phyloP scores from a whole-genome alignment of 2,888 invertebrate genomes.

The Anoncus sp. region DNA sequence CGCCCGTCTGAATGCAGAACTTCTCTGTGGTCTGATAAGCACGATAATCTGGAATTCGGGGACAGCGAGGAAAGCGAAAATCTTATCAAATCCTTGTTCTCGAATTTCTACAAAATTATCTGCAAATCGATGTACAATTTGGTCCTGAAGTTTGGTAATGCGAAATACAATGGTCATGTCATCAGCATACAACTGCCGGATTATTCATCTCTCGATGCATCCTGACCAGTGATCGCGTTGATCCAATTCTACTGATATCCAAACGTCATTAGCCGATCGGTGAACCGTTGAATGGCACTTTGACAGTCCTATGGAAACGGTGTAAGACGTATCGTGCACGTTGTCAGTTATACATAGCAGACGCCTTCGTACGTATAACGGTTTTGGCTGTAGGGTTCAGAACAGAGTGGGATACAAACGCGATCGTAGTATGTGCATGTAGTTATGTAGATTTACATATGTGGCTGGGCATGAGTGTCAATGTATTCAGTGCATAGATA shows the following conservation, averaged over 20 bases:
- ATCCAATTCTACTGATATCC: constrained; percentile 1
- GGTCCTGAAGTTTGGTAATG: background rate
- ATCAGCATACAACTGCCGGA: background rate
- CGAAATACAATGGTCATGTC: background rate
- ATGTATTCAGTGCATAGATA: too few species aligned
- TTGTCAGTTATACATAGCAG: background rate
- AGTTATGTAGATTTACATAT: constrained; percentile 7
- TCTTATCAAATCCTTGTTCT: too few species aligned
- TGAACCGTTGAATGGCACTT: constrained; percentile 30
- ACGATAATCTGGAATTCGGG: too few species aligned
- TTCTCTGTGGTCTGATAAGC: too few species aligned
- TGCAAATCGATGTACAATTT: background rate
- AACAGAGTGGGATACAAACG: constrained; percentile 18
- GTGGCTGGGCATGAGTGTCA: background rate
- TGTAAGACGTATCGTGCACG: constrained; percentile 8
- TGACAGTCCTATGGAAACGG: constrained; percentile 26
- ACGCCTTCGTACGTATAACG: constrained; percentile 21
- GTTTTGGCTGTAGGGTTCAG: constrained; percentile 1
- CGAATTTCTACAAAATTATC: too few species aligned
- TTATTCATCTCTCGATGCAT: background rate
- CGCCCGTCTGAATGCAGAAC: too few species aligned
- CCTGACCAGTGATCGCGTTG: background rate
- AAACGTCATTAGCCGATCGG: constrained; percentile 15
- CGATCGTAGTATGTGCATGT: background rate
- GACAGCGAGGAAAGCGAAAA: too few species aligned